These are phyloP conservation scores for Bembecia ichneumoniformis DNA, from an alignment of 2,888 invertebrate species.

Conservation along the genomic window DNA sequence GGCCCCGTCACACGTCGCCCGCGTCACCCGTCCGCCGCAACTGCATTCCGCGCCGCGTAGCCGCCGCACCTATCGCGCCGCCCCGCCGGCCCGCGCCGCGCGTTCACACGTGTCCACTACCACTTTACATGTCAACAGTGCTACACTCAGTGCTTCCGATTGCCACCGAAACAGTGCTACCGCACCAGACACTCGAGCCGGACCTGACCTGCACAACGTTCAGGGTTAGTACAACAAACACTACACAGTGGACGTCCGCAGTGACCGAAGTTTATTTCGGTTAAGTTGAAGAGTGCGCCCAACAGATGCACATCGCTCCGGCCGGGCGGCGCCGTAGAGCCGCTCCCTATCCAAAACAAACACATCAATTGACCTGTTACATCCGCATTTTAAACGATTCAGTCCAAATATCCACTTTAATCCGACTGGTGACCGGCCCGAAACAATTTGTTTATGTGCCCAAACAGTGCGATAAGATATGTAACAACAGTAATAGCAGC, in stretches of 20 bases:
- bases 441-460: conserved; percentile 55
- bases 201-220: conserved; percentile 60
- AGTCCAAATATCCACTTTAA: conserved; percentile 12
- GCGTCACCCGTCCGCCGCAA: conserved; percentile 46
- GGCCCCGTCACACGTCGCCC: conserved; percentile 33
- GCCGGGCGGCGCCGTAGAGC: conserved; percentile 59
- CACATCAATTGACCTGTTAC: conserved; percentile 63
- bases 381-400: conserved; percentile 41
- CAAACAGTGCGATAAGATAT: conserved; percentile 62
- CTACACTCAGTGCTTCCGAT: conserved; percentile 67
- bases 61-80: conserved; percentile 51
- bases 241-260: conserved; percentile 24
- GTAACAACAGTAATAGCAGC: conserved; percentile 51
- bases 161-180: conserved; percentile 65
- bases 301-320: conserved; percentile 58
- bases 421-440: conserved; percentile 35
- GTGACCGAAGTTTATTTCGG: conserved; percentile 58
- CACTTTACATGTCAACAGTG: conserved; percentile 68
- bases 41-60: conserved; percentile 50
- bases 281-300: conserved; percentile 58
- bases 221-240: conserved; percentile 60
- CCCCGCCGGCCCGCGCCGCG: conserved; percentile 62
- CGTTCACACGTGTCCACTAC: conserved; percentile 48
- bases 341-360: conserved; percentile 67
- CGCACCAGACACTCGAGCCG: conserved; percentile 59